A percentile compares a stretch with the other conserved stretches of the same genome.
Conservation (phyloP, 1,140 invertebrate species). For the Yoshiicerus persimilis region DNA sequence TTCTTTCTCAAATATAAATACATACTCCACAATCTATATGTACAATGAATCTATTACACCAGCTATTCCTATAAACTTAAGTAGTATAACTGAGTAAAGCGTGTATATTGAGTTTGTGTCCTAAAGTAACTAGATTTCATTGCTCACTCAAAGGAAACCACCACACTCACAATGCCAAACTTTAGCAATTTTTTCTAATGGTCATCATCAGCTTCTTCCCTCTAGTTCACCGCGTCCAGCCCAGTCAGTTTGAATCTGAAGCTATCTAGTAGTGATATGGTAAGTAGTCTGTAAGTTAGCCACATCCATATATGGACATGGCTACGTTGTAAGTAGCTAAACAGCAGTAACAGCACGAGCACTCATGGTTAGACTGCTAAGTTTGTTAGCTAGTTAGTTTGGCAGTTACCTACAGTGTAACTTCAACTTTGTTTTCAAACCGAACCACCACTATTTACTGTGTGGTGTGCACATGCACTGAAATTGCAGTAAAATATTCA, state of each 20-base stretch:
- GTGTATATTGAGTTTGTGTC: too few relatives aligned
- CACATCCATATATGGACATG: not conserved
- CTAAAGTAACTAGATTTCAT: not conserved
- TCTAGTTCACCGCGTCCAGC: not conserved
- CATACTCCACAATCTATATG: not conserved
- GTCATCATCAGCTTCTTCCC: not conserved
- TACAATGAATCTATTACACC: not conserved
- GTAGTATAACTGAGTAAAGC: too few relatives aligned
- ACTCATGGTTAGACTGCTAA: not conserved
- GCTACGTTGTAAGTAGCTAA: not conserved
- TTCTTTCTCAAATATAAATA: not conserved
- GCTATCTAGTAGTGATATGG: not conserved
- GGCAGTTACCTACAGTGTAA: not conserved
- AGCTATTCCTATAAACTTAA: too few relatives aligned
- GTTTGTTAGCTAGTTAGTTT: not conserved
- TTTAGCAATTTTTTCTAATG: conserved; percentile 26
- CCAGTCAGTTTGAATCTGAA: not conserved
- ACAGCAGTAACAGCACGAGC: conserved; percentile 18
- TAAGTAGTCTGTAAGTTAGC: not conserved
- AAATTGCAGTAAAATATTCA: not conserved
- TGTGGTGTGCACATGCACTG: not conserved
- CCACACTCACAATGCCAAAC: conserved; percentile 11
- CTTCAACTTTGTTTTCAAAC: not conserved
- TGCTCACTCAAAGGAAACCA: not conserved
- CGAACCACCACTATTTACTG: not conserved